phyloP scores from a whole-genome alignment of 2,888 invertebrate species.

The Atrina japonica region DNA sequence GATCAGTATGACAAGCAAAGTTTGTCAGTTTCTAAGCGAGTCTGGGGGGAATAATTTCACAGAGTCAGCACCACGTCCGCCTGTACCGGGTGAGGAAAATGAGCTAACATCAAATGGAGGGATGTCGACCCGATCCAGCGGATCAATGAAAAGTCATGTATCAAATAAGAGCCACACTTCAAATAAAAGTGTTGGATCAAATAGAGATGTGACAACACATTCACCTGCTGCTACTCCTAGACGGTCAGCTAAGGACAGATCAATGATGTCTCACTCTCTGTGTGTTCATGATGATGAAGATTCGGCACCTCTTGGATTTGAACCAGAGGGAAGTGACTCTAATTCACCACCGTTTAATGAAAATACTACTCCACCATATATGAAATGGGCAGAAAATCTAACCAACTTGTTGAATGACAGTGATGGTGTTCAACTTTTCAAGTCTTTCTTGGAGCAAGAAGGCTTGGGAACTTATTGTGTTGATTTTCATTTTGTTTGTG shows the following conservation, averaged over 20 bases:
- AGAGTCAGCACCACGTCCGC: slow-evolving; percentile 77
- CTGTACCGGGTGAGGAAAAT: slow-evolving; percentile 80
- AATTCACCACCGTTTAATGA: slow-evolving; percentile 80
- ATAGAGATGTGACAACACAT: slow-evolving; percentile 68
- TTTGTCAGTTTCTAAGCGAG: slow-evolving; percentile 74
- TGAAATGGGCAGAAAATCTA: slow-evolving; percentile 94
- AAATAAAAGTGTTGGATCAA: slow-evolving; percentile 66
- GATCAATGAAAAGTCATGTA: slow-evolving; percentile 76
- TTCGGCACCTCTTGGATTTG: slow-evolving; percentile 83
- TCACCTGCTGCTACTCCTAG: slow-evolving; percentile 77
- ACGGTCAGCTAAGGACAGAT: slow-evolving; percentile 74
- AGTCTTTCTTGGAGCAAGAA: slow-evolving; percentile 81
- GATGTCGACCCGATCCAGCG: slow-evolving; percentile 75
- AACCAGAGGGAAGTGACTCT: slow-evolving; percentile 84
- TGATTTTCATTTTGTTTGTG: slow-evolving; percentile 91
- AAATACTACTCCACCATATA: slow-evolving; percentile 86
- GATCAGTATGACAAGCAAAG: slow-evolving; percentile 65
- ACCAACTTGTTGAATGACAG: slow-evolving; percentile 92
- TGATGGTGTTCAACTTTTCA: slow-evolving; percentile 93
- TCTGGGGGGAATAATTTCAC: slow-evolving; percentile 78
- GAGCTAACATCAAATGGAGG: slow-evolving; percentile 78
- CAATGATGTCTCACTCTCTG: slow-evolving; percentile 31
- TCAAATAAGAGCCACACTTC: slow-evolving; percentile 64
- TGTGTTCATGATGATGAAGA: slow-evolving; percentile 64
- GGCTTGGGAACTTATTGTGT: slow-evolving; percentile 72